Conservation (phyloP, 2,113 vertebrate species). For the Forbesichthys agassizii region DNA sequence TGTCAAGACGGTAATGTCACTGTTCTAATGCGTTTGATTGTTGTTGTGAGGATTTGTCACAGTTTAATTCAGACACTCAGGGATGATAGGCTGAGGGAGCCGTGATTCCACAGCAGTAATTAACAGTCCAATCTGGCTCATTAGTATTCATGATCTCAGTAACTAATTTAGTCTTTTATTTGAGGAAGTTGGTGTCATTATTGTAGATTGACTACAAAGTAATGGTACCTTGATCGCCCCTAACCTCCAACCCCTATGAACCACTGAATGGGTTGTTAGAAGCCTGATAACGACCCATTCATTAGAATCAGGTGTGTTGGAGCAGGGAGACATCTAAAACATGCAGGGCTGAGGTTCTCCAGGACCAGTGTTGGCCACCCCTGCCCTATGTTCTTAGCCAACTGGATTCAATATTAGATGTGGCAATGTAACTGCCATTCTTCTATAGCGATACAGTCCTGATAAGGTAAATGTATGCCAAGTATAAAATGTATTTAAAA, state of each 20-base stretch:
- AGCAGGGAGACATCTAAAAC: too few relatives aligned
- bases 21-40: constrained; percentile 33
- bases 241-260: not conserved
- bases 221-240: constrained; percentile 6
- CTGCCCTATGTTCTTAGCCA: not conserved
- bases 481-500: too few relatives aligned
- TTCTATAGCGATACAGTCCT: too few relatives aligned
- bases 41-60: constrained; percentile 44
- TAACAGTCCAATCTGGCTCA: constrained; percentile 42
- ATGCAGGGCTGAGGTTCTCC: too few relatives aligned
- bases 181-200: not conserved
- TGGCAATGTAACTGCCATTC: too few relatives aligned
- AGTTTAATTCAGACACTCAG: constrained; percentile 33
- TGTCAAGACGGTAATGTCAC: constrained; percentile 21
- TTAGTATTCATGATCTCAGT: constrained; percentile 44
- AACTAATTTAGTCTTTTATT: constrained; percentile 30
- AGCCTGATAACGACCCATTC: too few relatives aligned
- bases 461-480: too few relatives aligned
- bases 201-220: not conserved
- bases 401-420: not conserved
- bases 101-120: constrained; percentile 47
- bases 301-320: too few relatives aligned
- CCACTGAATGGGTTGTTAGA: too few relatives aligned
- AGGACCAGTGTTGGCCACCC: not conserved
- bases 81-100: constrained; percentile 30